Conservation (phyloP, 2,888 invertebrate species). For the Rhogogaster chlorosoma region DNA sequence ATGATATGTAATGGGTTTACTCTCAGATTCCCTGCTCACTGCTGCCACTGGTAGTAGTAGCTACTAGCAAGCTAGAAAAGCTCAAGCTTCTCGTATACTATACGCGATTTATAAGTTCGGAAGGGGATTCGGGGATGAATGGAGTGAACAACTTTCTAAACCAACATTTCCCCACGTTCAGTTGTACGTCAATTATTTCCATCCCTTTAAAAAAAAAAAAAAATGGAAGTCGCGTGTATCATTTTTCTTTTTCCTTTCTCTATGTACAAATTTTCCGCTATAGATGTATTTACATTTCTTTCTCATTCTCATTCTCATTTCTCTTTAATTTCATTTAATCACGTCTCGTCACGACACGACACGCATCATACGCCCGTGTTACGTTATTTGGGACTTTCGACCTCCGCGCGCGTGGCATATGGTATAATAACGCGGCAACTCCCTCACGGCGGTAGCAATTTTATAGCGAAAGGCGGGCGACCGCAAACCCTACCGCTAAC, state of each 20-base stretch:
- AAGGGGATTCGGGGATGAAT: background rate
- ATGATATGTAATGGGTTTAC: background rate
- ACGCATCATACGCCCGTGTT: background rate
- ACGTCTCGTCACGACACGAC: slow-evolving; percentile 29
- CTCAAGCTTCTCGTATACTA: no score
- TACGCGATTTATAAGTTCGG: background rate
- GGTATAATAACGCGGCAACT: background rate
- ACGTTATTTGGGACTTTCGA: background rate
- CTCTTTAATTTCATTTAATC: background rate
- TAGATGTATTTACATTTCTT: background rate
- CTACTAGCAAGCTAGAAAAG: no score
- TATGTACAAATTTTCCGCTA: background rate
- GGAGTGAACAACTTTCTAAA: background rate
- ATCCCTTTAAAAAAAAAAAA: background rate
- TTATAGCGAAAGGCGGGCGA: background rate
- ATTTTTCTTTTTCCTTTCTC: background rate
- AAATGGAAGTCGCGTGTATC: background rate
- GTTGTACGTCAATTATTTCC: background rate
- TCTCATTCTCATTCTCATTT: background rate
- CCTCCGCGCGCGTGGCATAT: background rate
- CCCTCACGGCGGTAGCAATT: background rate
- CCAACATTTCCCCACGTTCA: background rate
- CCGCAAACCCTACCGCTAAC: background rate
- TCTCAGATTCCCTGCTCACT: background rate
- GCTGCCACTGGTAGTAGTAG: no score